Conservation (phyloP, 2,888 invertebrate genomes). For the Dynastes tityus region DNA sequence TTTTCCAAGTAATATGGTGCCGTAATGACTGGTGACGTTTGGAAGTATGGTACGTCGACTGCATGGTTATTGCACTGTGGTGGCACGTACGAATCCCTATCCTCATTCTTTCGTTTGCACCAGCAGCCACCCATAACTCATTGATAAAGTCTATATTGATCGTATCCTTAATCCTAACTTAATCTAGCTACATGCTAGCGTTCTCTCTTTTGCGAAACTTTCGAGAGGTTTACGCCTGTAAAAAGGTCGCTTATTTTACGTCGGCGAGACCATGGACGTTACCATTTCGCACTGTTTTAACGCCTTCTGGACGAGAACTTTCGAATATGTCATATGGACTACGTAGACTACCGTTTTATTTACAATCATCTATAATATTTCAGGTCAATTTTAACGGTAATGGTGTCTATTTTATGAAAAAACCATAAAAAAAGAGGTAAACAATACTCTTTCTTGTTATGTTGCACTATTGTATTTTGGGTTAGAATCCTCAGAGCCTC, state of each 20-base stretch:
- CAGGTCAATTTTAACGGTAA: neutral
- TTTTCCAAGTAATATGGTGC: slow-evolving; percentile 61
- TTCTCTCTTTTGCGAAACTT: neutral
- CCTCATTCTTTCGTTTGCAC: slow-evolving; percentile 79
- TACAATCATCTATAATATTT: slow-evolving; percentile 20
- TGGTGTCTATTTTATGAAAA: slow-evolving; percentile 5
- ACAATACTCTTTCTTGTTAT: neutral
- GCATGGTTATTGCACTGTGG: slow-evolving; percentile 57
- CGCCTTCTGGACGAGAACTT: slow-evolving; percentile 31
- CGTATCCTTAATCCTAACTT: slow-evolving; percentile 17
- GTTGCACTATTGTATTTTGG: slow-evolving; percentile 22
- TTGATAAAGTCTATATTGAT: slow-evolving; percentile 48
- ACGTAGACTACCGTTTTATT: slow-evolving; percentile 1
- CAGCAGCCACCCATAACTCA: slow-evolving; percentile 84
- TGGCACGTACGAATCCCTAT: slow-evolving; percentile 70
- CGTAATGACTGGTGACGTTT: slow-evolving; percentile 63
- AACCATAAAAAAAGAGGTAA: slow-evolving; percentile 6
- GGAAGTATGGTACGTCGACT: slow-evolving; percentile 56
- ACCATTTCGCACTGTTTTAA: slow-evolving; percentile 34
- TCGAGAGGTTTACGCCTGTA: neutral
- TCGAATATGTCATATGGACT: slow-evolving; percentile 47
- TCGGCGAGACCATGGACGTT: slow-evolving; percentile 64
- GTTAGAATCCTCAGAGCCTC: slow-evolving; percentile 1
- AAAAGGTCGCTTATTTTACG: slow-evolving; percentile 59
- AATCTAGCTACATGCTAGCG: slow-evolving; percentile 44